Evolutionary conservation across 2,797 vertebrate genomes (phyloP).

Genomic region (Anguilla pacifica): DNA sequence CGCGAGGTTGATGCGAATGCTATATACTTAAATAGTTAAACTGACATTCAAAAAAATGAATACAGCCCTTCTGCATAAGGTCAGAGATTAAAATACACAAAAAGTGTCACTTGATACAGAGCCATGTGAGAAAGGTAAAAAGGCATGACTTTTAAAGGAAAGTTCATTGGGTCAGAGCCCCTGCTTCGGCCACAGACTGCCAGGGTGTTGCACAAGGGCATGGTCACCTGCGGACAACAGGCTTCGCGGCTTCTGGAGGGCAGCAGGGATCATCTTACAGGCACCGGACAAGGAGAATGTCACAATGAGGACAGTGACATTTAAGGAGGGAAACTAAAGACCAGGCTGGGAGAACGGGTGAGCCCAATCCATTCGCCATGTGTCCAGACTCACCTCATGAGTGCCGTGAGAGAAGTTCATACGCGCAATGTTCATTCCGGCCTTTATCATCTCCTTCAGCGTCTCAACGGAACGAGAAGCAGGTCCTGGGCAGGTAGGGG

Average conservation of each 20-base stretch:
- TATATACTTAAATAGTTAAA: not conserved
- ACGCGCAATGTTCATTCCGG: conserved; percentile 97
- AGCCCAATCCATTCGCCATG: not conserved
- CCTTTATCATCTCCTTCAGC: conserved; percentile 93
- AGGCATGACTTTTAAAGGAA: conserved; percentile 2
- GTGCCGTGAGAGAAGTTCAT: conserved; percentile 98
- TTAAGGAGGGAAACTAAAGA: conserved; percentile 16
- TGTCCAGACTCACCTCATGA: conserved; percentile 82
- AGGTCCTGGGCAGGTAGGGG: conserved; percentile 75
- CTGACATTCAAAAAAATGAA: not conserved
- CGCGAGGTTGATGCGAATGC: not conserved
- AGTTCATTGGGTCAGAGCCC: not conserved
- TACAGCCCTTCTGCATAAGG: not conserved
- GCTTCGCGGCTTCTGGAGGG: conserved; percentile 3
- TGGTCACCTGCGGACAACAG: not conserved
- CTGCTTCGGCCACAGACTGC: not conserved
- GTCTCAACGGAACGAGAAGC: conserved; percentile 87
- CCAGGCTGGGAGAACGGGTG: not conserved
- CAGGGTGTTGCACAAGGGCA: not conserved
- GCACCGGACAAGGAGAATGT: conserved; percentile 54
- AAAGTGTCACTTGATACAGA: not conserved
- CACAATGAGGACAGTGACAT: conserved; percentile 37
- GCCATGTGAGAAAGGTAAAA: not conserved
- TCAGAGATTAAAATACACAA: not conserved
- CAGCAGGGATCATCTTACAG: conserved; percentile 67